Percentiles rank a stretch among this genome's conserved stretches.
Conservation (phyloP, 2,797 vertebrate species). For the Danio jaintianensis region DNA sequence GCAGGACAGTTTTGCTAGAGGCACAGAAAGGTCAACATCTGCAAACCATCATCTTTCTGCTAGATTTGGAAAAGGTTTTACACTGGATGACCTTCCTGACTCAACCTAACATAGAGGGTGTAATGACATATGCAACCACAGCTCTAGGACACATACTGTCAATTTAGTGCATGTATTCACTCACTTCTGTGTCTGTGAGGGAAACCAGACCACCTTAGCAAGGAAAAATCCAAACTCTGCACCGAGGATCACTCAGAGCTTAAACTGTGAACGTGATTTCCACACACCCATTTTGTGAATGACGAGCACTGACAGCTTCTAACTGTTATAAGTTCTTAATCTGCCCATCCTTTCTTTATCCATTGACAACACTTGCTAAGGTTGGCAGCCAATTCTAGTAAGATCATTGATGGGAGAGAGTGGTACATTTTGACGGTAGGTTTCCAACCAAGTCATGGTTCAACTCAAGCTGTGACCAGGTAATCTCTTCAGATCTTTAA, state of each 20-base stretch:
- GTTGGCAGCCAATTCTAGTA: not conserved
- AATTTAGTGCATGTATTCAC: too few species aligned
- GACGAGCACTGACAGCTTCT: not conserved
- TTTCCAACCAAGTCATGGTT: constrained; percentile 17
- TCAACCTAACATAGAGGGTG: too few species aligned
- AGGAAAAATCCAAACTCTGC: too few species aligned
- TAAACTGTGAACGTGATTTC: not conserved
- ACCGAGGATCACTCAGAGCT: too few species aligned
- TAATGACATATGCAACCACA: too few species aligned
- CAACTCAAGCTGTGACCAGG: constrained; percentile 27
- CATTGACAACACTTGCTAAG: not conserved
- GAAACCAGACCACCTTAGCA: too few species aligned
- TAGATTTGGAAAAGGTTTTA: too few species aligned
- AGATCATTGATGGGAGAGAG: constrained; percentile 7
- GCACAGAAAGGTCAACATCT: not conserved
- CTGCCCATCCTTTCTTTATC: not conserved
- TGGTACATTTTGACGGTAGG: not conserved
- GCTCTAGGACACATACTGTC: too few species aligned
- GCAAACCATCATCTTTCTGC: not conserved
- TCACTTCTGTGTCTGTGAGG: too few species aligned
- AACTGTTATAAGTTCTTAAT: not conserved
- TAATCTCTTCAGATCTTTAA: constrained; percentile 58
- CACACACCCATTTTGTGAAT: not conserved
- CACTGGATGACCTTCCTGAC: too few species aligned
- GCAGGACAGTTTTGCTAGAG: not conserved